Conservation (phyloP, 2,113 vertebrate species). For the Eolophus roseicapilla region DNA sequence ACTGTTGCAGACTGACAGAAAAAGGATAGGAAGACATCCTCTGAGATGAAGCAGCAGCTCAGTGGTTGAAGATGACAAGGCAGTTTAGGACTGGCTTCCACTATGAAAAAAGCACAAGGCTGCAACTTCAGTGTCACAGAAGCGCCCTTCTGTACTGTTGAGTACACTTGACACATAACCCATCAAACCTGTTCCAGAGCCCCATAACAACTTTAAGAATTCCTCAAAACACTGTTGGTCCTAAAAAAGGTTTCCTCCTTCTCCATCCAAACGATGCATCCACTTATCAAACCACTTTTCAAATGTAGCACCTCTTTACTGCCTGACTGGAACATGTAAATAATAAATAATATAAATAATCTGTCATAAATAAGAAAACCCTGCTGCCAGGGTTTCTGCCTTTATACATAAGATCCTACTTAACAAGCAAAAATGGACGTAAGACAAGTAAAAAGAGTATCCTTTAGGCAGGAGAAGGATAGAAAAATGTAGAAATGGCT, state of each 20-base stretch:
- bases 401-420: neutral
- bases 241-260: neutral
- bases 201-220: neutral
- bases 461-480: neutral
- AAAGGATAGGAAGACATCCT: neutral
- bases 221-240: neutral
- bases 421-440: neutral
- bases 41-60: neutral
- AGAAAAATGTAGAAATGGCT: neutral
- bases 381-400: neutral
- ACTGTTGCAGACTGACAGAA: neutral
- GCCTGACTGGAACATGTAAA: neutral
- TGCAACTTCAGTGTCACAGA: neutral
- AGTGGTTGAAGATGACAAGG: neutral
- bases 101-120: neutral
- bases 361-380: neutral
- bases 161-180: neutral
- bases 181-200: neutral
- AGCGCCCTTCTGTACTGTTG: neutral
- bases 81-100: neutral
- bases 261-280: neutral
- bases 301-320: neutral
- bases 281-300: neutral
- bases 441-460: neutral
- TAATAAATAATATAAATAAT: neutral